phyloP scores from a whole-genome alignment of 2,113 vertebrate species.

The Phaetusa simplex region DNA sequence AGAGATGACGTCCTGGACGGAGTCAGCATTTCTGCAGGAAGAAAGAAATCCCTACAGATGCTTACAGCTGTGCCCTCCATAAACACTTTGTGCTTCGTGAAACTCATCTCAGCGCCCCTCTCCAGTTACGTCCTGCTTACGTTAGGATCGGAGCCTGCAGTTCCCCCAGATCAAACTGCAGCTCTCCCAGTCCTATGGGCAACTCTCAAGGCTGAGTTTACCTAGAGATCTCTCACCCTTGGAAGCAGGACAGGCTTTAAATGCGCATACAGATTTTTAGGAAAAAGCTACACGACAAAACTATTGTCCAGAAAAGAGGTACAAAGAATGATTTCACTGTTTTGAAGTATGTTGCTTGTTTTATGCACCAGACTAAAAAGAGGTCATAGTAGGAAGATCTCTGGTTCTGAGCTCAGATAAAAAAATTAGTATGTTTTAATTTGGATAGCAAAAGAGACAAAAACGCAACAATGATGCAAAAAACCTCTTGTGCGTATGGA shows the following conservation, averaged over 20 bases:
- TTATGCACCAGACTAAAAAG: not conserved
- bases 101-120: not conserved
- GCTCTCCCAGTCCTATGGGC: not conserved
- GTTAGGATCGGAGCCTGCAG: not conserved
- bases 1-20: not conserved
- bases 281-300: not conserved
- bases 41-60: not conserved
- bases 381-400: not conserved
- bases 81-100: not conserved
- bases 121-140: not conserved
- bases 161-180: not conserved
- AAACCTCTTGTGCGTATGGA: not conserved
- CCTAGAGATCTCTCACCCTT: not conserved
- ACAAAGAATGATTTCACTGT: not conserved
- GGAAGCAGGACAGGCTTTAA: not conserved
- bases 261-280: not conserved
- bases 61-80: not conserved
- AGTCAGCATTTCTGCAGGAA: not conserved
- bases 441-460: not conserved
- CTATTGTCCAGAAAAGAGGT: not conserved
- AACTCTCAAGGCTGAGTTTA: not conserved
- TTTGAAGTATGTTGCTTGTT: not conserved
- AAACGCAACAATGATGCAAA: not conserved
- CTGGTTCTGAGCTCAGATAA: not conserved
- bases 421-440: not conserved